phyloP scores from a whole-genome alignment of 2,888 invertebrate species.

The Brenthis daphne region DNA sequence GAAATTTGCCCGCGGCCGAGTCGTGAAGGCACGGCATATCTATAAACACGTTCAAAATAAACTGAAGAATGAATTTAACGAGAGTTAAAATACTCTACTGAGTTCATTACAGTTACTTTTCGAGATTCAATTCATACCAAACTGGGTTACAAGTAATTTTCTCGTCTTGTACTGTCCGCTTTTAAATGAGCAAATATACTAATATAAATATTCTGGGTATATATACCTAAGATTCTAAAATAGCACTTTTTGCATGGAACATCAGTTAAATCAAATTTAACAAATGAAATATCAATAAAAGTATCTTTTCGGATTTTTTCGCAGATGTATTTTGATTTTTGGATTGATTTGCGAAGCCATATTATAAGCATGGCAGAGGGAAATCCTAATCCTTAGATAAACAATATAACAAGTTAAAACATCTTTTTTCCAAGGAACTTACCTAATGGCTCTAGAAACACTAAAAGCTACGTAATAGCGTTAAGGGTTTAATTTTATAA shows the following conservation, averaged over 20 bases:
- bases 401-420: not conserved
- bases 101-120: not conserved
- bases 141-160: not conserved
- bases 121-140: not conserved
- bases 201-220: too few species aligned
- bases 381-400: not conserved
- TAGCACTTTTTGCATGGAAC: too few species aligned
- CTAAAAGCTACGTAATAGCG: not conserved
- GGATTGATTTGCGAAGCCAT: too few species aligned
- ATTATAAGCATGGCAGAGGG: too few species aligned
- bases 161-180: too few species aligned
- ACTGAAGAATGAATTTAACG: constrained; percentile 4
- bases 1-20: not conserved
- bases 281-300: too few species aligned
- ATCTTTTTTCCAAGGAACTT: constrained; percentile 8
- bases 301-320: too few species aligned
- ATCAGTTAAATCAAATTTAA: too few species aligned
- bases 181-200: too few species aligned
- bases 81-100: not conserved
- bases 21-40: not conserved
- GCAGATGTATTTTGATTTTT: too few species aligned
- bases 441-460: constrained; percentile 4
- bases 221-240: too few species aligned
- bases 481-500: not conserved
- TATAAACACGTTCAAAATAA: constrained; percentile 7